Base-by-base conservation (phyloP, 1,140 invertebrate species). In the Trichonephila inaurata region DNA sequence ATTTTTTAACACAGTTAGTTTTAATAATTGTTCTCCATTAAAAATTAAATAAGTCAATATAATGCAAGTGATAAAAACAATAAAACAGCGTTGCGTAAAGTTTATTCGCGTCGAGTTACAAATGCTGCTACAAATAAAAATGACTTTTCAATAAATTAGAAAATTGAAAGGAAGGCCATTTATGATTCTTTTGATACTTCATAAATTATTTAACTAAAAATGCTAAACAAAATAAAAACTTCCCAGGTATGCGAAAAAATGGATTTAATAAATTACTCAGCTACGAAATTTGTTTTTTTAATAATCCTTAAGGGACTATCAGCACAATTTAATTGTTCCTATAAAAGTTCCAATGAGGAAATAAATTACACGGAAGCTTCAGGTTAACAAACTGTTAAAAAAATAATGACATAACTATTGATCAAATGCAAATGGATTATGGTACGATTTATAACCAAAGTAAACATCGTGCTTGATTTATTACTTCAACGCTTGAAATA, bases 361-460 rank as follows among this genome's bases (percentile, higher is more conserved):
- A 69, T 69, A 69, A 28, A 69, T 69, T 69, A 69, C 24, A 24
- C 24, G n/a, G n/a, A n/a, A 69, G 24, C 24, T 69, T 24, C 24
- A 24, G 21, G 66, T 10, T n/a, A 69, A 69, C 66, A 69, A 69
- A 69, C 21, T 14, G 8, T 24, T 69, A 10, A 69, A 62, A 62
- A 21, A 69, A 69, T n/a, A 69, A 69, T 21, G n/a, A 24, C 66
- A 14, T 69, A 69, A 69, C 66, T 69, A 69, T 69, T 69, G 66
- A 69, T 69, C 66, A 69, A 69, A 69, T 69, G 66, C 66, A 69
- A 69, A 69, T 69, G 66, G n/a, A n/a, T 69, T 24, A 69, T 69
- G 24, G 66, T 69, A n/a, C n/a, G n/a, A 69, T 69, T 69, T 69
- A 69, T 69, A 24, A 28, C 66, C 24, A 28, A 24, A 69, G 21